Evolutionary conservation across 2,888 invertebrate genomes (phyloP), one percentile per base, ranked within the genome.

Genomic region (Oegoconia quadripuncta): DNA sequence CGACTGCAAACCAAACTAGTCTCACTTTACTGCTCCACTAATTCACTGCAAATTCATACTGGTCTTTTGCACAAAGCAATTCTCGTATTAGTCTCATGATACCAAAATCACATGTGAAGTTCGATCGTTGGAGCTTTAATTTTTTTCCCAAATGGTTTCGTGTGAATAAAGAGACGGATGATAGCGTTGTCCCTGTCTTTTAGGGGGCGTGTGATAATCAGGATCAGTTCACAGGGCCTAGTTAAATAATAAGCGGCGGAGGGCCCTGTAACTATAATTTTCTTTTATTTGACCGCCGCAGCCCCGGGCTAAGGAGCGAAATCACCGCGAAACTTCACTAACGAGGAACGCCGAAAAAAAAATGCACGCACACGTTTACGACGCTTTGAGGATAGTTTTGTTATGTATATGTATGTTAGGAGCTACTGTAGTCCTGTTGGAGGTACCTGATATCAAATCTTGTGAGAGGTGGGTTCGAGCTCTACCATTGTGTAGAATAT

Each of bases 181-280:
- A 59, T 64, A 54, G 52, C 41, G 44, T 44, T 48, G 44, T 72
- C 61, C 59, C 62, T 56, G 49, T 74, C 63, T 37, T n/a, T 25
- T 52, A 61, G 65, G 67, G 71, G 82, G 78, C 74, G 72, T 51
- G 71, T 51, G 71, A 67, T 74, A 69, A 76, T 74, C 64, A 62
- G 68, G 66, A 65, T 75, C 66, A 66, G 73, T 76, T 78, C 74
- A 76, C 74, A 71, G 71, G 73, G 59, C 62, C 78, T 82, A 81
- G 80, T 83, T 86, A 79, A 80, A 82, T 84, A 84, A 82, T 78
- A 79, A 82, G 79, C 77, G 75, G 73, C 65, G 61, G 60, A 61
- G 68, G 65, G 74, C 73, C 77, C 74, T 81, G 66, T 80, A 83
- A 83, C 79, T 82, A 81, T 80, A 79, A 78, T 81, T 75, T 79